Percentiles rank a stretch among this genome's conserved stretches.
phyloP scores from a whole-genome alignment of 2,797 vertebrate species.

The Pipistrellus kuhlii region DNA sequence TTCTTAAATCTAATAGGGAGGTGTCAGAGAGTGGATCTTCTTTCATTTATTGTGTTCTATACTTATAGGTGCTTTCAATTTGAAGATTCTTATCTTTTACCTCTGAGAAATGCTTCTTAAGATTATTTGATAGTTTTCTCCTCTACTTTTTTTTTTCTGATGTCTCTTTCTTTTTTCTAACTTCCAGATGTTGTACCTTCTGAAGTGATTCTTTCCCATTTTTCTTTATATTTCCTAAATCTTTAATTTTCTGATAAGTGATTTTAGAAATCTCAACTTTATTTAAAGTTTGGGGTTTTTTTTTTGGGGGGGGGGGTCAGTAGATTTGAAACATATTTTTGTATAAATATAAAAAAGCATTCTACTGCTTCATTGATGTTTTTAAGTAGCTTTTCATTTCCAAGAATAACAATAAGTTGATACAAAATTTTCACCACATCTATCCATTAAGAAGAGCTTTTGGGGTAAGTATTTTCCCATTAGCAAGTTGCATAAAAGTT shows the following conservation, averaged over 20 bases:
- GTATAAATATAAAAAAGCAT: neutral
- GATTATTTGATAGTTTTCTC: neutral
- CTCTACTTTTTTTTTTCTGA: neutral
- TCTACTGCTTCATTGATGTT: neutral
- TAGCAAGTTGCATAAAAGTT: slow-evolving; percentile 45
- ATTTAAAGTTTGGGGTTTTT: neutral
- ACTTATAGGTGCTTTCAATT: slow-evolving; percentile 33
- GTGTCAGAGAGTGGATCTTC: neutral
- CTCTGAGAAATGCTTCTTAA: slow-evolving; percentile 43
- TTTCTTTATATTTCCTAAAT: slow-evolving; percentile 55
- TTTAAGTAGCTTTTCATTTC: slow-evolving; percentile 49
- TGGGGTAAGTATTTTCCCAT: slow-evolving; percentile 2
- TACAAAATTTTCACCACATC: neutral
- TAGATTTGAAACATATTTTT: slow-evolving; percentile 45
- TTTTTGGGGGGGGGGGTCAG: neutral
- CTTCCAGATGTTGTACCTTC: neutral
- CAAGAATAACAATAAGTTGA: slow-evolving; percentile 53
- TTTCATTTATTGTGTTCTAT: slow-evolving; percentile 54
- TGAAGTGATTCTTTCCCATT: neutral
- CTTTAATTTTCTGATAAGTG: slow-evolving; percentile 28
- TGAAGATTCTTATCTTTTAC: slow-evolving; percentile 4
- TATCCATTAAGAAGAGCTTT: neutral
- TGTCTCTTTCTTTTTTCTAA: slow-evolving; percentile 42
- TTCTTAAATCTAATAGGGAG: slow-evolving; percentile 51
- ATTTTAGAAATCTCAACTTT: slow-evolving; percentile 47